These are phyloP conservation scores for Argyresthia goedartella DNA, from an alignment of 2,888 invertebrate genomes.

Conservation along the genomic window DNA sequence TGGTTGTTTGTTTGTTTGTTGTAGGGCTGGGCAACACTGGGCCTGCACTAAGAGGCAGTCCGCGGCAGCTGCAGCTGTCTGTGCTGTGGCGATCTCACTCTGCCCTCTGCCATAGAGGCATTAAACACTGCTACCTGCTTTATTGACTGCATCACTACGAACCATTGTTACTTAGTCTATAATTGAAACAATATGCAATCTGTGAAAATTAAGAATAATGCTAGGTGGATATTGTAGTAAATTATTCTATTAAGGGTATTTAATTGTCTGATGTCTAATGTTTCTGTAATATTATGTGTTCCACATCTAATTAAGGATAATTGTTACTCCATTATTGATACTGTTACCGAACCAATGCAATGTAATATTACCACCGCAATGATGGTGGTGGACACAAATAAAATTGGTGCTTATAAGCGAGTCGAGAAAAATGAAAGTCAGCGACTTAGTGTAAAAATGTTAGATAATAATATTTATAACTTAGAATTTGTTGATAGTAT, in stretches of 20 bases:
- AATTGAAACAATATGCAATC: conserved; percentile 77
- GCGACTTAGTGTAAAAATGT: conserved; percentile 68
- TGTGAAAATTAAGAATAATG: conserved; percentile 75
- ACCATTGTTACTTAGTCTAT: conserved; percentile 74
- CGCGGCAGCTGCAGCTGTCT: conserved; percentile 69
- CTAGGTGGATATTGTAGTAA: conserved; percentile 71
- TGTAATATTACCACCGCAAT: conserved; percentile 74
- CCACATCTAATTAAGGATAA: conserved; percentile 73
- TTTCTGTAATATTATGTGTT: conserved; percentile 76
- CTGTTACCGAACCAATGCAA: conserved; percentile 73
- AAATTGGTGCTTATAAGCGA: conserved; percentile 71
- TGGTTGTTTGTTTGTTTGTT: conserved; percentile 20
- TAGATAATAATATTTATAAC: conserved; percentile 72
- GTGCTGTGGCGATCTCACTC: conserved; percentile 69
- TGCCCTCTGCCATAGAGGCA: conserved; percentile 64
- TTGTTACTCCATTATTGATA: conserved; percentile 70
- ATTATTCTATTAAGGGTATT: conserved; percentile 63
- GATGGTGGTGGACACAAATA: conserved; percentile 71
- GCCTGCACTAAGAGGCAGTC: conserved; percentile 74
- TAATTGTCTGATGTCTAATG: conserved; percentile 71
- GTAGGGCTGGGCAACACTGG: conserved; percentile 77
- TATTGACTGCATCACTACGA: conserved; percentile 73
- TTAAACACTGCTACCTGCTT: conserved; percentile 73
- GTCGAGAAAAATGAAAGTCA: conserved; percentile 69
- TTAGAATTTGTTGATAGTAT: conserved; percentile 70